Conservation (phyloP, 1,140 invertebrate species). For the Dysdera silvatica region DNA sequence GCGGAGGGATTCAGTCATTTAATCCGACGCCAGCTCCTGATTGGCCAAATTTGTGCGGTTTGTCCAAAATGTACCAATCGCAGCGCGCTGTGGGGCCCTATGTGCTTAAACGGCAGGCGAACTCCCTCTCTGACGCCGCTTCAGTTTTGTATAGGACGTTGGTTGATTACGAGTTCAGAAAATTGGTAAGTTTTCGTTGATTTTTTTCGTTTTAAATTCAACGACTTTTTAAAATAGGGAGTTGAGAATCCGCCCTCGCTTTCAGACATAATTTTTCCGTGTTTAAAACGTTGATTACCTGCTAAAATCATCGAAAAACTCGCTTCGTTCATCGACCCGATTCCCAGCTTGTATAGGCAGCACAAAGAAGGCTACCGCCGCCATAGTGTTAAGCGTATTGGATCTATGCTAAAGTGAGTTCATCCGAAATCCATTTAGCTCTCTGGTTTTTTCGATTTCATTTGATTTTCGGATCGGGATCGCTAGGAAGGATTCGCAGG, state of each 20-base stretch:
- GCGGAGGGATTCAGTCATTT: conserved; percentile 23
- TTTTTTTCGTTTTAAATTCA: neutral
- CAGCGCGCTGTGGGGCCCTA: conserved; percentile 11
- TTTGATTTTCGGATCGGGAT: neutral
- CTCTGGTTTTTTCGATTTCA: neutral
- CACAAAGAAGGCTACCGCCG: conserved; percentile 21
- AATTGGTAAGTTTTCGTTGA: neutral
- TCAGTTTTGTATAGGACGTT: neutral
- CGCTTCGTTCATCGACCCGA: neutral
- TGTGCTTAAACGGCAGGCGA: conserved; percentile 9
- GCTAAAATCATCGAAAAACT: neutral
- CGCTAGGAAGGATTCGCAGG: neutral
- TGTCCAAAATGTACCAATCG: conserved; percentile 19
- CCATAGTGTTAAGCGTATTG: conserved; percentile 18
- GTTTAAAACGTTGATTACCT: neutral
- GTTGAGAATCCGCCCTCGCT: neutral
- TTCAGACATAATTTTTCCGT: neutral
- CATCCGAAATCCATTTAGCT: neutral
- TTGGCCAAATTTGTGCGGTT: conserved; percentile 19
- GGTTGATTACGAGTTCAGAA: neutral
- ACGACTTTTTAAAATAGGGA: neutral
- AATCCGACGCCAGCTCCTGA: neutral
- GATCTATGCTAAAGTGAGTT: conserved; percentile 2
- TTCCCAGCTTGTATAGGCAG: conserved; percentile 13
- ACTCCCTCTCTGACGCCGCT: neutral